phyloP scores from a whole-genome alignment of 2,888 invertebrate genomes.

The Drosophila kuntzei region DNA sequence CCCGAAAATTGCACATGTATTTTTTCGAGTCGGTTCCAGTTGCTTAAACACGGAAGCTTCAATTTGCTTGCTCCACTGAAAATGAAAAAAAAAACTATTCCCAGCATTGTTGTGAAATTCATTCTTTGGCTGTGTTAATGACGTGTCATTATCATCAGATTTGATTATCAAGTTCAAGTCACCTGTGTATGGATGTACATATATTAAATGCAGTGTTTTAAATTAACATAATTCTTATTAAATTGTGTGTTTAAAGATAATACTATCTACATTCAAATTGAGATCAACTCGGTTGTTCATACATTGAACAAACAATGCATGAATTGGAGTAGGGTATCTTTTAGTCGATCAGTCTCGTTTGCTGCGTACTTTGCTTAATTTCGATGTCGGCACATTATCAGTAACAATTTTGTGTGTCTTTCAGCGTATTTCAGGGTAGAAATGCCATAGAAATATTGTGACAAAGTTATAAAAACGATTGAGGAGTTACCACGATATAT shows the following conservation, averaged over 20 bases:
- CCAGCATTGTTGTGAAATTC: constrained; percentile 69
- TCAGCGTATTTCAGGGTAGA: constrained; percentile 21
- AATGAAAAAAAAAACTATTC: constrained; percentile 35
- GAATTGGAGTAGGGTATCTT: background rate
- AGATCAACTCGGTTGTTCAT: background rate
- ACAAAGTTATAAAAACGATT: constrained; percentile 51
- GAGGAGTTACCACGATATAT: constrained; percentile 14
- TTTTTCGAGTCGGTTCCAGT: constrained; percentile 74
- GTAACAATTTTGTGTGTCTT: constrained; percentile 13
- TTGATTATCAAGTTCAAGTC: constrained; percentile 70
- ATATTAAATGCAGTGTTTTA: constrained; percentile 12
- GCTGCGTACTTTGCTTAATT: constrained; percentile 1
- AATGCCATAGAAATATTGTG: constrained; percentile 56
- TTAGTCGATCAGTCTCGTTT: background rate
- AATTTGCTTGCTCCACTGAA: constrained; percentile 38
- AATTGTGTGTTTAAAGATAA: constrained; percentile 18
- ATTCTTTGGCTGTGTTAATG: constrained; percentile 62
- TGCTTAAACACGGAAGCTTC: constrained; percentile 78
- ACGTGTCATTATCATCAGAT: constrained; percentile 82
- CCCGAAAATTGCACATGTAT: constrained; percentile 36
- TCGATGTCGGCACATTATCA: constrained; percentile 42
- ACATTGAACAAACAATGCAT: background rate
- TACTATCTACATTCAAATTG: background rate
- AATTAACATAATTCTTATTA: constrained; percentile 38
- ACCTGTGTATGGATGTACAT: constrained; percentile 28